Percentiles rank a stretch among this genome's conserved stretches.
Evolutionary conservation across 2,113 vertebrate genomes (phyloP).

Genomic region (Onychorhynchus coronatus): DNA sequence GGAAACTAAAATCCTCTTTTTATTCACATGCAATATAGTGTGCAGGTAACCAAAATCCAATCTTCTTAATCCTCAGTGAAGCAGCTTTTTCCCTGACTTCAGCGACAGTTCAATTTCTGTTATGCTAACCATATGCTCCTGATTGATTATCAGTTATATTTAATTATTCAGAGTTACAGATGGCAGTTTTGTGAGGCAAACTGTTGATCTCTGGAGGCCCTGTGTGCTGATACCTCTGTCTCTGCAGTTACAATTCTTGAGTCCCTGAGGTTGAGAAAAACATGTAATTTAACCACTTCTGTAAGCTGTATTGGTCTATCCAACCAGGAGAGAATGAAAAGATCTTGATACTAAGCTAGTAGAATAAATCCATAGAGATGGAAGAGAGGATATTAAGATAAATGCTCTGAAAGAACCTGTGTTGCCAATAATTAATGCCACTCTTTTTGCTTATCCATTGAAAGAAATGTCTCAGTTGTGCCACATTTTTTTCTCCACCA

Average conservation of each 20-base stretch:
- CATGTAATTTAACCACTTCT: background rate
- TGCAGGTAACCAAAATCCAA: conserved; percentile 61
- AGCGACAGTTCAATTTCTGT: conserved; percentile 65
- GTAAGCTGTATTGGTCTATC: background rate
- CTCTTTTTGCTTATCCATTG: background rate
- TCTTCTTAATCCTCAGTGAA: conserved; percentile 53
- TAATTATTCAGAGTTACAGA: conserved; percentile 65
- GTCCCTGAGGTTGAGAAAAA: background rate
- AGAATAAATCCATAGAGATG: background rate
- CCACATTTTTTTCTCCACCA: background rate
- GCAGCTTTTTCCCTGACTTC: conserved; percentile 64
- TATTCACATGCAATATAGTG: conserved; percentile 42
- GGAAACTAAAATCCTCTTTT: conserved; percentile 46
- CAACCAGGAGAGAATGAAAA: background rate
- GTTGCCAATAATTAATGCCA: background rate
- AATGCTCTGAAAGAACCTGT: background rate
- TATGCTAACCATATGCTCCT: conserved; percentile 66
- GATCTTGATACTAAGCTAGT: background rate
- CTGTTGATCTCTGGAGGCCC: conserved; percentile 39
- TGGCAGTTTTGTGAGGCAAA: conserved; percentile 56
- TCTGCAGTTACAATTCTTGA: background rate
- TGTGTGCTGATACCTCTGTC: background rate
- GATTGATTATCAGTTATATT: conserved; percentile 66
- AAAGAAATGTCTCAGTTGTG: background rate
- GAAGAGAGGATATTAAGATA: background rate